Evolutionary conservation across 2,113 vertebrate genomes (phyloP).

Genomic region (Scophthalmus maximus): DNA sequence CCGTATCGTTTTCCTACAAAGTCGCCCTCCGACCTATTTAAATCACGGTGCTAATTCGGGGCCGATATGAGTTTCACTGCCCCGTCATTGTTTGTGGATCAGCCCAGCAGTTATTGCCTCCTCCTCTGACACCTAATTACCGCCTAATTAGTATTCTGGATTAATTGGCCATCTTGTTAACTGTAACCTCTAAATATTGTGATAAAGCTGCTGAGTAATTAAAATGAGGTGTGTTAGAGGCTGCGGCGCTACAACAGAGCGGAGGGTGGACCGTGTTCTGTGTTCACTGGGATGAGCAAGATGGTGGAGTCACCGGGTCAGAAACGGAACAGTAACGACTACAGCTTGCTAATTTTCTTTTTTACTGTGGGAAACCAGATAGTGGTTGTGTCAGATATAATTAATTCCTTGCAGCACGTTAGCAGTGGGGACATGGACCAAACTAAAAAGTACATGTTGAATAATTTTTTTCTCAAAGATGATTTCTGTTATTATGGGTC

Average conservation of each 20-base stretch:
- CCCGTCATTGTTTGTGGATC: constrained; percentile 68
- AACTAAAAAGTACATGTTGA: no score
- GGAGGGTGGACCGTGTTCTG: background rate
- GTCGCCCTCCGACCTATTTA: constrained; percentile 52
- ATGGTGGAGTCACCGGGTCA: background rate
- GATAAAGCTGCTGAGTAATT: constrained; percentile 70
- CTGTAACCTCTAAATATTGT: constrained; percentile 77
- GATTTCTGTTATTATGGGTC: no score
- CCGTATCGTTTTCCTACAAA: constrained; percentile 45
- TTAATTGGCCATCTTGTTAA: constrained; percentile 77
- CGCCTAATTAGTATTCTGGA: constrained; percentile 70
- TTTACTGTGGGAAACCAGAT: background rate
- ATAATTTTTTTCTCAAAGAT: no score
- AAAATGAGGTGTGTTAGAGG: constrained; percentile 55
- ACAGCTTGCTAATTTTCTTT: no score
- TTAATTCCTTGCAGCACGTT: no score
- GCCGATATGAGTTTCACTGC: constrained; percentile 61
- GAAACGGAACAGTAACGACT: background rate
- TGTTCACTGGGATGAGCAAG: background rate
- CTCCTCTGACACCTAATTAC: constrained; percentile 68
- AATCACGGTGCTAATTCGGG: constrained; percentile 60
- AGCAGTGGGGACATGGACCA: background rate
- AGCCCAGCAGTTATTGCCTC: constrained; percentile 62
- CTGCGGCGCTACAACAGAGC: constrained; percentile 11
- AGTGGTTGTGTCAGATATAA: background rate